Percentiles rank a stretch among this genome's conserved stretches.
Conservation (phyloP, 2,888 invertebrate species). For the Agrochola lota region DNA sequence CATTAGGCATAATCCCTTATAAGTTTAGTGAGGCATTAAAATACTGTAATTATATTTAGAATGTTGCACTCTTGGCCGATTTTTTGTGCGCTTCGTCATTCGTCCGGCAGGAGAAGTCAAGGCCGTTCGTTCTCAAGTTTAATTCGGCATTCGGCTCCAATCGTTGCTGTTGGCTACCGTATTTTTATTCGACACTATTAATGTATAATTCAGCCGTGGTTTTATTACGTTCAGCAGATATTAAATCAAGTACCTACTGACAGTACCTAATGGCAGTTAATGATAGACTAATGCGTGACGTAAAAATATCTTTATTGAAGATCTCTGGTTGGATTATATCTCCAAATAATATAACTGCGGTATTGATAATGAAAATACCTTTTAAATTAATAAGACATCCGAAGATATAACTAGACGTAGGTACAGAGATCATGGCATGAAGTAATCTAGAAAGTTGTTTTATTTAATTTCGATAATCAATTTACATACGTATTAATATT, state of each 20-base stretch:
- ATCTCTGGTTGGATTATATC: constrained; percentile 15
- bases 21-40: constrained; percentile 18
- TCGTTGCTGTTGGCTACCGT: constrained; percentile 72
- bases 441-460: not conserved
- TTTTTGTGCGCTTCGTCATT: constrained; percentile 67
- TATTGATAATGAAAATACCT: not conserved
- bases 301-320: constrained; percentile 17
- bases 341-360: constrained; percentile 1
- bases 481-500: too few relatives aligned
- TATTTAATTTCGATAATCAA: not conserved
- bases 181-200: constrained; percentile 62
- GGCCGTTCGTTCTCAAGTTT: constrained; percentile 71
- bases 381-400: not conserved
- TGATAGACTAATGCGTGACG: constrained; percentile 34
- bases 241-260: constrained; percentile 62
- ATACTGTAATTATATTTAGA: constrained; percentile 53
- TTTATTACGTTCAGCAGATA: constrained; percentile 65
- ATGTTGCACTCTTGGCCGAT: constrained; percentile 60
- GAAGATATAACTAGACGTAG: not conserved
- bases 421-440: not conserved
- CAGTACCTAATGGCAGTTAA: constrained; percentile 58
- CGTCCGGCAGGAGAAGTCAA: constrained; percentile 74
- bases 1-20: constrained; percentile 16
- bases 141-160: constrained; percentile 57
- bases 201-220: constrained; percentile 61